These are phyloP conservation scores for Hylyphantes graminicola DNA, from an alignment of 1,140 invertebrate genomes.

Conservation along the genomic window DNA sequence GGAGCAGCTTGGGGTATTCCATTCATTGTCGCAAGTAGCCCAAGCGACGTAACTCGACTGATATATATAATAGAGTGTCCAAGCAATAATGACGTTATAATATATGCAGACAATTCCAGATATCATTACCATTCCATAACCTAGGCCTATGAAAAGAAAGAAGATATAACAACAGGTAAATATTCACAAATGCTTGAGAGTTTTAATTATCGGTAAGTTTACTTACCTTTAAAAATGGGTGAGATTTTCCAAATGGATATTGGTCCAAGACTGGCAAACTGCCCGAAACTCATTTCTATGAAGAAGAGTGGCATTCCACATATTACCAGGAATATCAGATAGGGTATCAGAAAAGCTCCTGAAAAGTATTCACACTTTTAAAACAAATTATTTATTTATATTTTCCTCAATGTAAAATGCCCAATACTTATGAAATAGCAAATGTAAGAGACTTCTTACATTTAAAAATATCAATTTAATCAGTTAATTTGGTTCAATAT, in stretches of 20 bases:
- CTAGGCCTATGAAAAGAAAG: slow-evolving; percentile 64
- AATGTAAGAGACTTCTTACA: not conserved
- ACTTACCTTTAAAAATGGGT: slow-evolving; percentile 92
- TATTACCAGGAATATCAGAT: slow-evolving; percentile 89
- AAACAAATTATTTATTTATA: not conserved
- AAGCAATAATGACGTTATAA: slow-evolving; percentile 79
- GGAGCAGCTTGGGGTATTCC: slow-evolving; percentile 56
- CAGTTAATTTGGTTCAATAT: not conserved
- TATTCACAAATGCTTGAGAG: not conserved
- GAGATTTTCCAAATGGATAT: slow-evolving; percentile 95
- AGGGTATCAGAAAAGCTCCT: slow-evolving; percentile 95
- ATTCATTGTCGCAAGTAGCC: slow-evolving; percentile 65
- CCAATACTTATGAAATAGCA: not conserved
- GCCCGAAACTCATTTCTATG: slow-evolving; percentile 92
- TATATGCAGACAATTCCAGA: slow-evolving; percentile 79
- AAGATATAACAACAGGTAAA: not conserved
- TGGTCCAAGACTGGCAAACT: slow-evolving; percentile 91
- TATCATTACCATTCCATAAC: slow-evolving; percentile 73
- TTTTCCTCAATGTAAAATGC: not conserved
- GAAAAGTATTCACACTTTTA: slow-evolving; percentile 58
- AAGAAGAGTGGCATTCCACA: slow-evolving; percentile 94
- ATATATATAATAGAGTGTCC: slow-evolving; percentile 76
- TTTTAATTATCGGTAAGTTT: not conserved
- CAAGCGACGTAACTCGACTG: slow-evolving; percentile 68
- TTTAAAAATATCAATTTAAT: not conserved